A percentile compares a stretch with the other conserved stretches of the same genome.
phyloP scores from a whole-genome alignment of 1,140 invertebrate species.

The Lucilia cuprina region DNA sequence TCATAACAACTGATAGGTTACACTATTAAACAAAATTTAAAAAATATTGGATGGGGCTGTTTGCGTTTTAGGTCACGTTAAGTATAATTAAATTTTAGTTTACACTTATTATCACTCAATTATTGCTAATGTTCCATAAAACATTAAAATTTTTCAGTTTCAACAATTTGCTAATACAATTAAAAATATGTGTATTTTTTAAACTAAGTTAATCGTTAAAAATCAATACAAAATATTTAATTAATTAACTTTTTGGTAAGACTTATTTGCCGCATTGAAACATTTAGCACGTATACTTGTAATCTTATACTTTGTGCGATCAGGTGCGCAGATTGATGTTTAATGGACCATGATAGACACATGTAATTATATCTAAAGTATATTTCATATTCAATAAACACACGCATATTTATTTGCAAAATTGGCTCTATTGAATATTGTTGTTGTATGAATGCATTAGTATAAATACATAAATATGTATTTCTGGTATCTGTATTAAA shows the following conservation, averaged over 20 bases:
- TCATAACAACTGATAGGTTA: no score
- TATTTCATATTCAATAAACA: background rate
- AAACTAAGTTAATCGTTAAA: no score
- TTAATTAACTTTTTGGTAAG: background rate
- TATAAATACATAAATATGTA: background rate
- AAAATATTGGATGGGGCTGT: no score
- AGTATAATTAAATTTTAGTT: no score
- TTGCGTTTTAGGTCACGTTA: no score
- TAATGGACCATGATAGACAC: background rate
- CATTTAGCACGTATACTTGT: background rate
- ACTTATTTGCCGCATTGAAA: background rate
- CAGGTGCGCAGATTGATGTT: background rate
- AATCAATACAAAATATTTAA: no score
- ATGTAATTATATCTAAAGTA: background rate
- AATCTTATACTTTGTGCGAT: background rate
- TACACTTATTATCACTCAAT: no score
- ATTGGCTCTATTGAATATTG: background rate
- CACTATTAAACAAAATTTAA: no score
- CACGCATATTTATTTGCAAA: background rate
- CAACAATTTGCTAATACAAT: no score
- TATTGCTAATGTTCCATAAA: no score
- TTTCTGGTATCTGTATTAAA: background rate
- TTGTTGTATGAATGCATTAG: background rate
- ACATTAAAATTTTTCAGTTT: no score
- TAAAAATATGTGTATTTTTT: no score